These are phyloP conservation scores for Netelia melanura DNA, from an alignment of 2,888 invertebrate genomes.

Conservation along the genomic window DNA sequence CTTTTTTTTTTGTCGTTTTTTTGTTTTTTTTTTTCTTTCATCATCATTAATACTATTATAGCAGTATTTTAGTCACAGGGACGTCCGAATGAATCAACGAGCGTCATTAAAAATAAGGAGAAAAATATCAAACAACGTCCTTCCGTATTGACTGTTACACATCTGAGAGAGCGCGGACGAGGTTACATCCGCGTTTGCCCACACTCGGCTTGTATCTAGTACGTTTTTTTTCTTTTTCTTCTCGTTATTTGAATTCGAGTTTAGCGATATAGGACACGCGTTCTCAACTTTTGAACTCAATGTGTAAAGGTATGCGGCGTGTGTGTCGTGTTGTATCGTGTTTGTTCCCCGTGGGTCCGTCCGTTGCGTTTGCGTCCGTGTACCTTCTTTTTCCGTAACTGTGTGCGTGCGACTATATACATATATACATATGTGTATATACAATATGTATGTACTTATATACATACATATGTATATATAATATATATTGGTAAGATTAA, in stretches of 20 bases:
- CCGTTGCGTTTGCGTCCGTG: slow-evolving; percentile 36
- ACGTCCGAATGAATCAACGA: slow-evolving; percentile 83
- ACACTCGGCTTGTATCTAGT: slow-evolving; percentile 37
- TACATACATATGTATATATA: slow-evolving; percentile 66
- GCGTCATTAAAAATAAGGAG: slow-evolving; percentile 74
- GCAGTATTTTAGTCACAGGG: slow-evolving; percentile 70
- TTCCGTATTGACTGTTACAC: slow-evolving; percentile 76
- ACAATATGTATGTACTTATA: slow-evolving; percentile 64
- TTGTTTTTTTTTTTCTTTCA: not conserved
- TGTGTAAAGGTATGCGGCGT: slow-evolving; percentile 44
- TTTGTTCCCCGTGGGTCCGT: slow-evolving; percentile 44
- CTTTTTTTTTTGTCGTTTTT: slow-evolving; percentile 19
- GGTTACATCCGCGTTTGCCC: slow-evolving; percentile 56
- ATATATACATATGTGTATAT: slow-evolving; percentile 67
- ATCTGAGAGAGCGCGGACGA: slow-evolving; percentile 57
- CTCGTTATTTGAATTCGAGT: slow-evolving; percentile 54
- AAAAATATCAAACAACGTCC: slow-evolving; percentile 76
- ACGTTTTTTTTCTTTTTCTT: slow-evolving; percentile 1
- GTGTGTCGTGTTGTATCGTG: no score
- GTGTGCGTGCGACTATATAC: slow-evolving; percentile 69
- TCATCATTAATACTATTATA: slow-evolving; percentile 59
- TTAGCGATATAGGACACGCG: slow-evolving; percentile 6
- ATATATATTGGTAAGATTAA: slow-evolving; percentile 67
- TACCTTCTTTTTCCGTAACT: slow-evolving; percentile 58
- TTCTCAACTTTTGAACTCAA: not conserved